Conservation (phyloP, 2,113 vertebrate genomes). For the Tupaia tana region DNA sequence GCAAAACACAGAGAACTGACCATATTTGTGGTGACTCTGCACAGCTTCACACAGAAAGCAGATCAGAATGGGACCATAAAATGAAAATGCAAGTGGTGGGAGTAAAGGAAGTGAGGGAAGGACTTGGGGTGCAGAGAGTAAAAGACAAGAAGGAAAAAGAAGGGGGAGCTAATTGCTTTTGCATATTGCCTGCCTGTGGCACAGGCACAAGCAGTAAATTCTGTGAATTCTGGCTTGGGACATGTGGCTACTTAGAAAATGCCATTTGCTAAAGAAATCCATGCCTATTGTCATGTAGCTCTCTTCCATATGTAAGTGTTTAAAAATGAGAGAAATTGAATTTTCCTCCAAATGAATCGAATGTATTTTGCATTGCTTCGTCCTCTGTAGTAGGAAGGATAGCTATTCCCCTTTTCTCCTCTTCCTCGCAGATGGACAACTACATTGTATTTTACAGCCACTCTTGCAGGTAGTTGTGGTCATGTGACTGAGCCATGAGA, state of each 20-base stretch:
- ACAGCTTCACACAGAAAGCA: not conserved
- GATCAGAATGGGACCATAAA: not conserved
- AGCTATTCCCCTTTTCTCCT: not conserved
- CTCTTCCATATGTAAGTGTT: not conserved
- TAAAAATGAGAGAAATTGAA: not conserved
- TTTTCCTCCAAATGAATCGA: not conserved
- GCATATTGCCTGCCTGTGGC: not conserved
- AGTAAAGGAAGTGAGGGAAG: not conserved
- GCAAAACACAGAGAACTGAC: accelerated
- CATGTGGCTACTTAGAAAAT: not conserved
- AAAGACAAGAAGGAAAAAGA: not conserved
- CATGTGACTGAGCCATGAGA: not conserved
- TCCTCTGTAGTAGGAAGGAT: not conserved
- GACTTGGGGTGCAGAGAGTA: accelerated
- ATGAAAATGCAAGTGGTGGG: not conserved
- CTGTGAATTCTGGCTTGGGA: not conserved
- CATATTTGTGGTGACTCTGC: not conserved
- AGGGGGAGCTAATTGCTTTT: not conserved
- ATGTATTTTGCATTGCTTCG: not conserved
- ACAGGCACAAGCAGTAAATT: too few relatives aligned
- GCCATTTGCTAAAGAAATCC: not conserved
- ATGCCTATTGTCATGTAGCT: not conserved
- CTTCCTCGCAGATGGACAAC: accelerated
- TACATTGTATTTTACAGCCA: not conserved
- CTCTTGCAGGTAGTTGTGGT: not conserved